A percentile compares a stretch with the other conserved stretches of the same genome.
phyloP scores from a whole-genome alignment of 92 coral and sea anemone species.

The Paramuricea clavata region DNA sequence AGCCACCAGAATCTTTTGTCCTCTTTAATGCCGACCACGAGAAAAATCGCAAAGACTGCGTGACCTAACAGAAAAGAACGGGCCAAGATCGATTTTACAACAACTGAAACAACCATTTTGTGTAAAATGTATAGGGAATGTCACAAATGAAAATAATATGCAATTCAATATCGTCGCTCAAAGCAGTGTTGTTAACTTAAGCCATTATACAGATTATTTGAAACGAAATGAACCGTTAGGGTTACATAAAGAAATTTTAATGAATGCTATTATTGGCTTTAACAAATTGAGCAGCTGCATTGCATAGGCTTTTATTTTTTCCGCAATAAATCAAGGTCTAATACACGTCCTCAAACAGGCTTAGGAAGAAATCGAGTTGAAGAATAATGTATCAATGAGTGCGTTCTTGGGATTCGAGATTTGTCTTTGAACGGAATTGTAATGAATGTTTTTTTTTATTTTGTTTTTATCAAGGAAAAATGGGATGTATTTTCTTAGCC shows the following conservation, averaged over 20 bases:
- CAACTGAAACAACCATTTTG: constrained; percentile 52
- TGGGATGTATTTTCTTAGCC: neutral
- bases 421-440: neutral
- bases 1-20: constrained; percentile 77
- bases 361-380: neutral
- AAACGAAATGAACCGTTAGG: constrained; percentile 18
- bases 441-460: neutral
- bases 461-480: neutral
- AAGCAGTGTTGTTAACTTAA: constrained; percentile 9
- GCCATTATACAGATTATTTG: constrained; percentile 15
- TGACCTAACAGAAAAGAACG: constrained; percentile 86
- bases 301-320: neutral
- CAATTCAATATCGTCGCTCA: neutral
- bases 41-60: constrained; percentile 80
- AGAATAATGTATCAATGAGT: too few relatives aligned
- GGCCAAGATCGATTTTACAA: constrained; percentile 84
- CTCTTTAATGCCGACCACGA: constrained; percentile 78
- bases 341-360: neutral
- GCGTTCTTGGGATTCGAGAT: neutral
- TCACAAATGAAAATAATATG: neutral
- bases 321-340: neutral
- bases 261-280: constrained; percentile 27
- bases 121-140: neutral
- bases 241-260: constrained; percentile 34
- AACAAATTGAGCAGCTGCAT: constrained; percentile 27